Conservation (phyloP, 2,888 invertebrate genomes). For the Crematogaster levior region DNA sequence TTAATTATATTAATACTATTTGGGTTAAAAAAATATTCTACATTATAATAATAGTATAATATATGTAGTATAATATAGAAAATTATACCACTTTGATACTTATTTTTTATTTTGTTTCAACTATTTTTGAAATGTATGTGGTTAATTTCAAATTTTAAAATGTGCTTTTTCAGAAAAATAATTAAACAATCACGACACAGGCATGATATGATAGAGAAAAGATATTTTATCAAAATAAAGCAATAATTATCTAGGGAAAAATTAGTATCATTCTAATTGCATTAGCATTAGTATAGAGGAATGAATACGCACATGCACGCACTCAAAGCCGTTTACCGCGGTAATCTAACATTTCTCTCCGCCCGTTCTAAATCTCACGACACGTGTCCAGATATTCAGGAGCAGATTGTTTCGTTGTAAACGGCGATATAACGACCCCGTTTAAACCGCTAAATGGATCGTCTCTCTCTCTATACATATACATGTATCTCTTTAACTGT, state of each 20-base stretch:
- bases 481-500: slow-evolving; percentile 81
- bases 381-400: slow-evolving; percentile 54
- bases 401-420: slow-evolving; percentile 74
- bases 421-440: slow-evolving; percentile 69
- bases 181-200: background rate
- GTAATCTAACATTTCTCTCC: slow-evolving; percentile 43
- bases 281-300: background rate
- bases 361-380: slow-evolving; percentile 57
- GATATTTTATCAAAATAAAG: background rate
- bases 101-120: background rate
- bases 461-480: slow-evolving; percentile 67
- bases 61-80: no score
- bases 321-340: slow-evolving; percentile 37
- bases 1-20: no score
- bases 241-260: background rate
- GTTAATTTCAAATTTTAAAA: background rate
- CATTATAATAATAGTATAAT: background rate
- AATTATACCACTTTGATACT: background rate
- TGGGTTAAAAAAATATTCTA: background rate
- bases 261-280: slow-evolving; percentile 16
- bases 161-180: background rate
- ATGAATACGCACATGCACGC: slow-evolving; percentile 30
- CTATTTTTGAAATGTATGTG: background rate
- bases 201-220: background rate
- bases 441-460: slow-evolving; percentile 76